Evolutionary conservation across 64 coral and sea anemone species (phyloP).

Genomic region (Platygyra sinensis): DNA sequence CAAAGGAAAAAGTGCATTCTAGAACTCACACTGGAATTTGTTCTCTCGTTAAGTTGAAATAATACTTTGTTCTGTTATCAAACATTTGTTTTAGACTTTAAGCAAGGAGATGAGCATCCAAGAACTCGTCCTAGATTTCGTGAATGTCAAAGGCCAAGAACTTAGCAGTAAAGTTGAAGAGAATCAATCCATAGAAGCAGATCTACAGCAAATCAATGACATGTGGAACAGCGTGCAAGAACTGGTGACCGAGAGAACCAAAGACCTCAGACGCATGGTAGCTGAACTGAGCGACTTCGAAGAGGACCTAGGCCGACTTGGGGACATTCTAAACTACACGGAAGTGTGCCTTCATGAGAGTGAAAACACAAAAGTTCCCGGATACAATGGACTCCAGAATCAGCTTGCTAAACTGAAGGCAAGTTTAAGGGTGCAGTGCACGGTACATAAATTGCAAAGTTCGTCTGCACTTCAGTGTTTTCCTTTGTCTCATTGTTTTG

Average conservation of each 20-base stretch:
- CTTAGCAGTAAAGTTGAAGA: slow-evolving; percentile 72
- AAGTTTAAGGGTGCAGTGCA: not conserved
- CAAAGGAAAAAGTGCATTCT: too few relatives aligned
- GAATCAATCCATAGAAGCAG: slow-evolving; percentile 71
- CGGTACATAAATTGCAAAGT: too few relatives aligned
- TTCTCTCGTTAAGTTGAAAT: too few relatives aligned
- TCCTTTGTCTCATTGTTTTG: too few relatives aligned
- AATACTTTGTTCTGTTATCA: not conserved
- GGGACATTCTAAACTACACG: slow-evolving; percentile 85
- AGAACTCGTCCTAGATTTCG: slow-evolving; percentile 87
- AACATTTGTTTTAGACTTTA: slow-evolving; percentile 47
- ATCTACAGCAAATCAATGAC: slow-evolving; percentile 80
- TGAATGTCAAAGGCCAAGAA: slow-evolving; percentile 94
- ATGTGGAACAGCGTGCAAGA: slow-evolving; percentile 72
- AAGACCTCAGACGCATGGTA: slow-evolving; percentile 50
- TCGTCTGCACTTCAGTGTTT: too few relatives aligned
- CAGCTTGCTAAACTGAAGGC: slow-evolving; percentile 95
- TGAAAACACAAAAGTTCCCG: slow-evolving; percentile 56
- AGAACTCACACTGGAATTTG: too few relatives aligned
- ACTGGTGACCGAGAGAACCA: slow-evolving; percentile 53
- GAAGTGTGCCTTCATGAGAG: slow-evolving; percentile 84
- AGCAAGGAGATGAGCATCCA: slow-evolving; percentile 85
- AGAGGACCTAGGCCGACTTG: slow-evolving; percentile 62
- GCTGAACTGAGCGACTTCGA: slow-evolving; percentile 78
- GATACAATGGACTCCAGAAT: slow-evolving; percentile 86